A percentile compares a stretch with the other conserved stretches of the same genome.
Conservation (phyloP, 2,113 vertebrate genomes). For the Takifugu bimaculatus region DNA sequence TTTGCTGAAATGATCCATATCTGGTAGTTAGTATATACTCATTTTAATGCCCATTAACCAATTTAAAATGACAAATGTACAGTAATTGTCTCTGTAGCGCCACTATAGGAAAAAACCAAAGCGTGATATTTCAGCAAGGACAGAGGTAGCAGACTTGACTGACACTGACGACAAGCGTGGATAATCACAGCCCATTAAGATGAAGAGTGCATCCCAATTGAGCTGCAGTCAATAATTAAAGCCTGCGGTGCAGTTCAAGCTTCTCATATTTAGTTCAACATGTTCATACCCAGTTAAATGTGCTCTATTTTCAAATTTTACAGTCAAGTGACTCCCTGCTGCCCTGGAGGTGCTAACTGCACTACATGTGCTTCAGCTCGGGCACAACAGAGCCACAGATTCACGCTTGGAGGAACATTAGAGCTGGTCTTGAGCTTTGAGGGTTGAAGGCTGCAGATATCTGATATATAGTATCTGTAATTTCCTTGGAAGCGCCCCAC, state of each 20-base stretch:
- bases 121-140: neutral
- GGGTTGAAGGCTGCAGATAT: conserved; percentile 29
- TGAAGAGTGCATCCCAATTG: neutral
- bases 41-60: too few relatives aligned
- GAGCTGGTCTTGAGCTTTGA: neutral
- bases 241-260: conserved; percentile 2
- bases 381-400: conserved; percentile 3
- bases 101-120: neutral
- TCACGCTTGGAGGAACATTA: conserved; percentile 13
- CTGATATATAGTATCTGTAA: conserved; percentile 29
- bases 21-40: too few relatives aligned
- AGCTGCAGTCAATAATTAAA: neutral
- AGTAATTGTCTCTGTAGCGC: too few relatives aligned
- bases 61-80: too few relatives aligned
- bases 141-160: neutral
- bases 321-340: conserved; percentile 12
- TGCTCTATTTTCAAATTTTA: conserved; percentile 23
- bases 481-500: conserved; percentile 34
- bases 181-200: neutral
- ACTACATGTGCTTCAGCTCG: neutral
- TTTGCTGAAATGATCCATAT: too few relatives aligned
- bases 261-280: conserved; percentile 2
- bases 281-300: conserved; percentile 1
- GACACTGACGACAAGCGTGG: neutral
- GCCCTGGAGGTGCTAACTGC: conserved; percentile 12